Evolutionary conservation across 2,113 vertebrate genomes (phyloP).

Genomic region (Anhinga anhinga): DNA sequence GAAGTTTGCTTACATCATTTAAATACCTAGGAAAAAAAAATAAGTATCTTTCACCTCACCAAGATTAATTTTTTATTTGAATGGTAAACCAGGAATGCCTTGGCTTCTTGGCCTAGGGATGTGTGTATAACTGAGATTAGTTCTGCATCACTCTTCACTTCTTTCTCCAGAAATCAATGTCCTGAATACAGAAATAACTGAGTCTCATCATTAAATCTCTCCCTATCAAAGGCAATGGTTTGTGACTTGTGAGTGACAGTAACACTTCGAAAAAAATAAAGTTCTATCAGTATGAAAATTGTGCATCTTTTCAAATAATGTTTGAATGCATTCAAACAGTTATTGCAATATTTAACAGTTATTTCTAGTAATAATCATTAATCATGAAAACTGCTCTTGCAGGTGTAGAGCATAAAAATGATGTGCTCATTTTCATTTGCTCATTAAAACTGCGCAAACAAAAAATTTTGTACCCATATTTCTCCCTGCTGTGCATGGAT

Average conservation of each 20-base stretch:
- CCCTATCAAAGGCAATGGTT: background rate
- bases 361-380: background rate
- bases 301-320: background rate
- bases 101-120: background rate
- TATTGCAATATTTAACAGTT: background rate
- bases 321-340: too few species aligned
- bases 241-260: background rate
- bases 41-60: background rate
- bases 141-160: background rate
- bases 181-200: background rate
- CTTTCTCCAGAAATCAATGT: background rate
- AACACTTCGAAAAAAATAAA: background rate
- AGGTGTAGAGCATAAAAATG: background rate
- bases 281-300: background rate
- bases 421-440: background rate
- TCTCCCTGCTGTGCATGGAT: background rate
- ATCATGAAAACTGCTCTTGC: background rate
- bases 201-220: background rate
- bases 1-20: background rate
- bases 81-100: background rate
- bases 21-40: background rate
- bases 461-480: background rate
- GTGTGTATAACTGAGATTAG: background rate
- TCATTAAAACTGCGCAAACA: background rate
- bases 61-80: background rate